Conservation (phyloP, 2,888 invertebrate species). For the Euspilapteryx auroguttella region DNA sequence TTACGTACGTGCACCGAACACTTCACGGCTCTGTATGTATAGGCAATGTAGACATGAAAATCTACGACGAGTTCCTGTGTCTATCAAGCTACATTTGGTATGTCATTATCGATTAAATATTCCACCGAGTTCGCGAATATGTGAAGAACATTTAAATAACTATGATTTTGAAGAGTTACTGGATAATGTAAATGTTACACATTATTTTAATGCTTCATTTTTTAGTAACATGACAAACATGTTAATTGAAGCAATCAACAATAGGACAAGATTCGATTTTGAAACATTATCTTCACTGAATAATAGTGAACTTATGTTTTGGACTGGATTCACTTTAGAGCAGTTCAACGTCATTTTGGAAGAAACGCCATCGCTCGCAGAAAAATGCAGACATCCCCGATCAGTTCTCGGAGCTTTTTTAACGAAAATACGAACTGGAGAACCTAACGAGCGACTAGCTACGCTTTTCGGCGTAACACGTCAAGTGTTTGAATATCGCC, state of each 20-base stretch:
- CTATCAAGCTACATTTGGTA: conserved; percentile 5
- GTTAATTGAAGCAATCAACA: conserved; percentile 6
- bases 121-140: conserved; percentile 6
- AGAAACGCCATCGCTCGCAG: conserved; percentile 2
- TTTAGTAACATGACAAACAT: conserved; percentile 5
- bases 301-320: conserved; percentile 3
- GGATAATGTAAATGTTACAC: conserved; percentile 6
- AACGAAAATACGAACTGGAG: conserved; percentile 5
- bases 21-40: conserved; percentile 4
- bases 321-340: conserved; percentile 2
- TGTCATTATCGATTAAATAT: conserved; percentile 7
- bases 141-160: conserved; percentile 5
- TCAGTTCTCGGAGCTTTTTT: conserved; percentile 4
- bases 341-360: conserved; percentile 3
- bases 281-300: conserved; percentile 2
- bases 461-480: conserved; percentile 3
- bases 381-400: conserved; percentile 2
- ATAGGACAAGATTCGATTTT: conserved; percentile 5
- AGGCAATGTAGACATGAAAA: conserved; percentile 4
- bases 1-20: conserved; percentile 5
- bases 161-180: conserved; percentile 5
- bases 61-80: conserved; percentile 5
- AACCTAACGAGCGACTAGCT: conserved; percentile 4
- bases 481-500: background rate
- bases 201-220: conserved; percentile 6